These are phyloP conservation scores for Anhinga anhinga DNA, from an alignment of 2,113 vertebrate genomes.

Conservation along the genomic window DNA sequence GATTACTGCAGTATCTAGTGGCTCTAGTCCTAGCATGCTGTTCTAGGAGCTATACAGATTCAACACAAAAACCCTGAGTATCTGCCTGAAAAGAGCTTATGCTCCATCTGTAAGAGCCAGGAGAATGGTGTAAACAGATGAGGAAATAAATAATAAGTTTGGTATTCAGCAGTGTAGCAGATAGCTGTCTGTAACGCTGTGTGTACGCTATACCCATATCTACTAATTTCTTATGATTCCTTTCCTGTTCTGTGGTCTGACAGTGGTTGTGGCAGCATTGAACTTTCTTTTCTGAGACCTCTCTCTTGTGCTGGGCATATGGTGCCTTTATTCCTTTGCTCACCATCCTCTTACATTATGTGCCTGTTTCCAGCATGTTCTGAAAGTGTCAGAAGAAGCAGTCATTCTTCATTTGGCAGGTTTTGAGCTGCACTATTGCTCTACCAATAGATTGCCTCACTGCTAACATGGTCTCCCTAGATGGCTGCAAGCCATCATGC, in stretches of 20 bases:
- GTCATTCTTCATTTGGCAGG: not conserved
- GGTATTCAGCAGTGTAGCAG: not conserved
- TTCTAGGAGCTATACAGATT: not conserved
- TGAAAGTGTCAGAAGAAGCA: not conserved
- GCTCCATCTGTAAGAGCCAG: not conserved
- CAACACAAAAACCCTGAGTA: accelerated
- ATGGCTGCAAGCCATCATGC: not conserved
- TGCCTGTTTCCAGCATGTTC: not conserved
- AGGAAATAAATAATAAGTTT: not conserved
- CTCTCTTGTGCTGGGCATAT: not conserved
- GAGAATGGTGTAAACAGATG: not conserved
- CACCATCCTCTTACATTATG: not conserved
- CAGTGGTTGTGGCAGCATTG: not conserved
- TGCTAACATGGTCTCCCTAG: not conserved
- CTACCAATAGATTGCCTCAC: not conserved
- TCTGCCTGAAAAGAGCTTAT: not conserved
- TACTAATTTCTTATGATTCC: not conserved
- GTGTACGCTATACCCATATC: not conserved
- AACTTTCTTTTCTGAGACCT: not conserved
- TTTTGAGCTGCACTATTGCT: not conserved
- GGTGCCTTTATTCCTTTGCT: not conserved
- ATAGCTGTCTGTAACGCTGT: not conserved
- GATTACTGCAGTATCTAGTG: not conserved
- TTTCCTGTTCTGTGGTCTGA: not conserved
- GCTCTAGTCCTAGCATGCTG: not conserved